Evolutionary conservation across 2,113 vertebrate genomes (phyloP).

Genomic region (Pyxicephalus adspersus): DNA sequence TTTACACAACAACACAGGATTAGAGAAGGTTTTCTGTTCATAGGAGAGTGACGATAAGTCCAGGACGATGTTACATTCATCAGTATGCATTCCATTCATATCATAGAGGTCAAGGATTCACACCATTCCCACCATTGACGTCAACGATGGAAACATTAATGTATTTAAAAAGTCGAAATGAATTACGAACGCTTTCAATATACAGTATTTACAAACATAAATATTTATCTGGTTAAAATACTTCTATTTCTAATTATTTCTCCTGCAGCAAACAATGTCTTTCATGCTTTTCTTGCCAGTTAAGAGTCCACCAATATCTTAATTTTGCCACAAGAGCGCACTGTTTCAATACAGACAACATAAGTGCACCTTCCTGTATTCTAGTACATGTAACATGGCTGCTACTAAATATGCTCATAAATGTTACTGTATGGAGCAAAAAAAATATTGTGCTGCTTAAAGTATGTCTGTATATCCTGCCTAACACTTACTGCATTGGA

Average conservation of each 20-base stretch:
- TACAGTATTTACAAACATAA: too few species aligned
- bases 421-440: too few species aligned
- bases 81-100: constrained; percentile 7
- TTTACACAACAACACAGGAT: constrained; percentile 4
- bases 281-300: too few species aligned
- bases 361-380: neutral
- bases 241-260: too few species aligned
- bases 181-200: too few species aligned
- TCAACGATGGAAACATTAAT: neutral
- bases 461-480: too few species aligned
- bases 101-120: neutral
- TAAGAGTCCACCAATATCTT: too few species aligned
- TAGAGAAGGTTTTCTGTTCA: neutral
- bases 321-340: neutral
- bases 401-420: neutral
- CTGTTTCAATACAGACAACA: neutral
- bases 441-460: too few species aligned
- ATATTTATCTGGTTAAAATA: too few species aligned
- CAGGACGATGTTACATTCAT: neutral
- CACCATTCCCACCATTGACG: constrained; percentile 4
- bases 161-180: neutral
- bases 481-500: too few species aligned
- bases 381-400: neutral
- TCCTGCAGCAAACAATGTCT: too few species aligned
- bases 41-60: neutral